A percentile compares a stretch with the other conserved stretches of the same genome.
Conservation (phyloP, 2,797 vertebrate species). For the Liasis olivaceus region DNA sequence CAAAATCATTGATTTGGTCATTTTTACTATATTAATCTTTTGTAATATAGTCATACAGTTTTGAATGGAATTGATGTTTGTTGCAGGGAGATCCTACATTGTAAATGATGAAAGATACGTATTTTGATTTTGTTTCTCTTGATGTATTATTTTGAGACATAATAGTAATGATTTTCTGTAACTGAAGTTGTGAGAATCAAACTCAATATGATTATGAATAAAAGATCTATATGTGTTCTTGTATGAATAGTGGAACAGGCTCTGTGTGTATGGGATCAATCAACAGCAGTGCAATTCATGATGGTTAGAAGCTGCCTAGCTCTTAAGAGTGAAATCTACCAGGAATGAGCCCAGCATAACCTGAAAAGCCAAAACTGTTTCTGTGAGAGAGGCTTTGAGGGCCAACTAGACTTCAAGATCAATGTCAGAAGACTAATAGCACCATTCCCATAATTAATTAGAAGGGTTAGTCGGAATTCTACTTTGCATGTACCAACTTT, state of each 20-base stretch:
- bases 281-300: constrained; percentile 73
- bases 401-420: background rate
- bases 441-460: constrained; percentile 2
- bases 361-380: constrained; percentile 53
- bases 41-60: background rate
- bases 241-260: constrained; percentile 9
- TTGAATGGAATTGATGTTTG: background rate
- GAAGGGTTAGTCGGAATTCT: background rate
- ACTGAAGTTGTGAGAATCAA: background rate
- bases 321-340: constrained; percentile 77
- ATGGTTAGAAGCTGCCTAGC: constrained; percentile 77
- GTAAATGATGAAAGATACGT: background rate
- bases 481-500: background rate
- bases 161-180: background rate
- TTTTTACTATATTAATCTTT: background rate
- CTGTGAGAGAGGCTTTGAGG: background rate
- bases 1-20: background rate
- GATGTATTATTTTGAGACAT: background rate
- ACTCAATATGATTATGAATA: background rate
- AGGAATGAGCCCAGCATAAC: constrained; percentile 82
- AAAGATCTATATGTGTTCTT: background rate
- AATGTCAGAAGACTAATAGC: background rate
- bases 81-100: background rate
- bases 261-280: constrained; percentile 71
- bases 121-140: background rate